Conservation (phyloP, 1,140 invertebrate species). For the Watersipora subatra region DNA sequence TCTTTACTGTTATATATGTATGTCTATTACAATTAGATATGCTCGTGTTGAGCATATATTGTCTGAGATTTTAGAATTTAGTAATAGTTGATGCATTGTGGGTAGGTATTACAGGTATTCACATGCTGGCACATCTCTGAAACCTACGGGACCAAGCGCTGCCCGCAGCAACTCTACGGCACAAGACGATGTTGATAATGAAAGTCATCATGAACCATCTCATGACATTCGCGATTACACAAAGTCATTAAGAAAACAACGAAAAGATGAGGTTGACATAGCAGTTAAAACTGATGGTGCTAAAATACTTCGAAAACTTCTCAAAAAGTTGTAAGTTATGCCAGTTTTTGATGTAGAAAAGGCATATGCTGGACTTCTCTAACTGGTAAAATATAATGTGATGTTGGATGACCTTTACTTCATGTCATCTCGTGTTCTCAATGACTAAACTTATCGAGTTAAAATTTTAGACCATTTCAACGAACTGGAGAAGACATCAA, state of each 20-base stretch:
- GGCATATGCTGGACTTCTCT: background rate
- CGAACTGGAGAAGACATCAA: slow-evolving; percentile 31
- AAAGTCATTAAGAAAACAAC: slow-evolving; percentile 23
- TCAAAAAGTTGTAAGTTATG: slow-evolving; percentile 29
- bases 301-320: slow-evolving; percentile 24
- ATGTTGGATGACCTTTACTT: background rate
- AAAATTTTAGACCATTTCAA: slow-evolving; percentile 30
- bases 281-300: slow-evolving; percentile 20
- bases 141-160: background rate
- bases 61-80: no score
- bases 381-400: background rate
- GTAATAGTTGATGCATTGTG: no score
- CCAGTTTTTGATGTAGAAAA: no score
- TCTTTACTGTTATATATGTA: no score
- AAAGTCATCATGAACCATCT: slow-evolving; percentile 4
- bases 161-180: background rate
- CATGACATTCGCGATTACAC: slow-evolving; percentile 31
- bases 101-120: no score
- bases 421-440: background rate
- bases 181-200: background rate
- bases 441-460: background rate
- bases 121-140: background rate
- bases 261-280: slow-evolving; percentile 24
- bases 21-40: no score
- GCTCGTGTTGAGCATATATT: no score